These are phyloP conservation scores for Corythaeola cristata DNA, from an alignment of 2,113 vertebrate species.

Conservation along the genomic window DNA sequence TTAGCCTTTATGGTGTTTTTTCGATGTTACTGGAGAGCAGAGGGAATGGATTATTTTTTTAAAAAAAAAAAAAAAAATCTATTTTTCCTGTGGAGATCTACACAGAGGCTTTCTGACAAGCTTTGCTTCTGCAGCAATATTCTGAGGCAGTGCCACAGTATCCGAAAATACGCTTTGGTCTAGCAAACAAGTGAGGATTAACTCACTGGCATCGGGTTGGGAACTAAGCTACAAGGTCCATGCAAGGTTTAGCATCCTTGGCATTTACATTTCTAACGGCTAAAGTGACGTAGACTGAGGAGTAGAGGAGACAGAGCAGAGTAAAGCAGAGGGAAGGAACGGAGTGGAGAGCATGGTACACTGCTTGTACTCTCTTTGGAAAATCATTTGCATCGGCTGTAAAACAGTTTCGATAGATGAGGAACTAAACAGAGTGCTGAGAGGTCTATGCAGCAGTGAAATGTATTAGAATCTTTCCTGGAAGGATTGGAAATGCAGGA, in stretches of 20 bases:
- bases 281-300: neutral
- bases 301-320: neutral
- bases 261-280: neutral
- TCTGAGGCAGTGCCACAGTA: neutral
- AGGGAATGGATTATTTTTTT: neutral
- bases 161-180: neutral
- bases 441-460: neutral
- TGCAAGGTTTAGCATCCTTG: neutral
- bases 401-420: neutral
- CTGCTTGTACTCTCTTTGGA: neutral
- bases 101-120: neutral
- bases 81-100: neutral
- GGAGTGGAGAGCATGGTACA: neutral
- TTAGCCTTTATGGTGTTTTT: neutral
- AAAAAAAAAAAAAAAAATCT: neutral
- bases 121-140: neutral
- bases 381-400: neutral
- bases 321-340: neutral
- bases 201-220: neutral
- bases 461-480: constrained; percentile 25
- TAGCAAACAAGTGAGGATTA: neutral
- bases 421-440: neutral
- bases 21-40: neutral
- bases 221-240: neutral
- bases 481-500: neutral